A percentile compares a stretch with the other conserved stretches of the same genome.
These are phyloP conservation scores for Phalacrocorax carbo DNA, from an alignment of 2,113 vertebrate species.

Conservation along the genomic window DNA sequence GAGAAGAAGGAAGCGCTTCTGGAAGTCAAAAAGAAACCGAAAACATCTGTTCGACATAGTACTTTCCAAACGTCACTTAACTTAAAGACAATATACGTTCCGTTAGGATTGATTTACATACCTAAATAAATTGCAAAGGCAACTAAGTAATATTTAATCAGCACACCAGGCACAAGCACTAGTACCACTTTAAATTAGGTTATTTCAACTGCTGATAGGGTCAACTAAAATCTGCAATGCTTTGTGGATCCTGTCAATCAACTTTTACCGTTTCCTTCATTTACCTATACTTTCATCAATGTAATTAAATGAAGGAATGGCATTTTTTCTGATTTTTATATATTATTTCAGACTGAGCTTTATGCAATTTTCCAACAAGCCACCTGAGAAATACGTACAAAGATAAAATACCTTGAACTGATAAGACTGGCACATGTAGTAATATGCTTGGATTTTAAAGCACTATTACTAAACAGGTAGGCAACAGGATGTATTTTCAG, in stretches of 20 bases:
- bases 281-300: neutral
- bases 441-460: neutral
- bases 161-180: neutral
- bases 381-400: neutral
- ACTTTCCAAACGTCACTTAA: neutral
- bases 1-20: neutral
- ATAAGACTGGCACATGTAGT: neutral
- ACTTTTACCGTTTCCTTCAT: neutral
- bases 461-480: neutral
- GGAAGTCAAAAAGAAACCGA: neutral
- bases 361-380: neutral
- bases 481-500: neutral
- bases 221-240: neutral
- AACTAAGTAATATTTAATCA: neutral
- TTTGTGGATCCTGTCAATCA: neutral
- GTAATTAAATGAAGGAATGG: neutral
- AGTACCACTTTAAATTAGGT: neutral
- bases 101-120: neutral
- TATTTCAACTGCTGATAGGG: neutral
- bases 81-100: neutral
- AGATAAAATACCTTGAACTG: neutral
- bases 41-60: accelerated
- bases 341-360: neutral
- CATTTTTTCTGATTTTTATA: neutral
- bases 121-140: neutral